Evolutionary conservation across 2,888 invertebrate genomes (phyloP).

Genomic region (Nomada flava): DNA sequence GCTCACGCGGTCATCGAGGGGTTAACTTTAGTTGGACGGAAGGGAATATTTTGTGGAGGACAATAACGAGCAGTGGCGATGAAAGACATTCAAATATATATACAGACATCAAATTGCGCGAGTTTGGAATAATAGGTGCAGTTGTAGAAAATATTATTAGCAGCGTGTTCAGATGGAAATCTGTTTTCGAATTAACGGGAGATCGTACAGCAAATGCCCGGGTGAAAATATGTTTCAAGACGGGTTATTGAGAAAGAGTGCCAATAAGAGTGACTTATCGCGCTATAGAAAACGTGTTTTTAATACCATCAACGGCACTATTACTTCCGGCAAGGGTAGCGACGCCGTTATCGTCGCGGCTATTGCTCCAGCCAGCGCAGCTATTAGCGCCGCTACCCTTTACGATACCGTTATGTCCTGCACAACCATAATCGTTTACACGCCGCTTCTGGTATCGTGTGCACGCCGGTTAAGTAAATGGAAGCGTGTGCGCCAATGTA

Average conservation of each 20-base stretch:
- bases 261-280: slow-evolving; percentile 30
- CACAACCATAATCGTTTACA: slow-evolving; percentile 52
- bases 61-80: too few relatives aligned
- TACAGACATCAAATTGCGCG: too few relatives aligned
- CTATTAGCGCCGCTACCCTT: slow-evolving; percentile 45
- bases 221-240: background rate
- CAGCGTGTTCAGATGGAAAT: too few relatives aligned
- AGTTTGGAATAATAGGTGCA: too few relatives aligned
- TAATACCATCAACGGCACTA: slow-evolving; percentile 11
- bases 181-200: background rate
- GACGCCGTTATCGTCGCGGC: slow-evolving; percentile 37
- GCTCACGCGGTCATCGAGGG: too few relatives aligned
- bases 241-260: slow-evolving; percentile 10
- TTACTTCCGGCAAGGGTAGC: slow-evolving; percentile 20
- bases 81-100: too few relatives aligned
- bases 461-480: slow-evolving; percentile 43
- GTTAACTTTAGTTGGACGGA: too few relatives aligned
- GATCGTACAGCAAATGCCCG: background rate
- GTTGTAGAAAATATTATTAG: too few relatives aligned
- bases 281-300: slow-evolving; percentile 18
- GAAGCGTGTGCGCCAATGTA: slow-evolving; percentile 31
- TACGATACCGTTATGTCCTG: slow-evolving; percentile 43
- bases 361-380: slow-evolving; percentile 33
- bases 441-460: slow-evolving; percentile 30
- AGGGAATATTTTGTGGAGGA: too few relatives aligned